Evolutionary conservation across 1,140 invertebrate genomes (phyloP).

Genomic region (Eurosta solidaginis): DNA sequence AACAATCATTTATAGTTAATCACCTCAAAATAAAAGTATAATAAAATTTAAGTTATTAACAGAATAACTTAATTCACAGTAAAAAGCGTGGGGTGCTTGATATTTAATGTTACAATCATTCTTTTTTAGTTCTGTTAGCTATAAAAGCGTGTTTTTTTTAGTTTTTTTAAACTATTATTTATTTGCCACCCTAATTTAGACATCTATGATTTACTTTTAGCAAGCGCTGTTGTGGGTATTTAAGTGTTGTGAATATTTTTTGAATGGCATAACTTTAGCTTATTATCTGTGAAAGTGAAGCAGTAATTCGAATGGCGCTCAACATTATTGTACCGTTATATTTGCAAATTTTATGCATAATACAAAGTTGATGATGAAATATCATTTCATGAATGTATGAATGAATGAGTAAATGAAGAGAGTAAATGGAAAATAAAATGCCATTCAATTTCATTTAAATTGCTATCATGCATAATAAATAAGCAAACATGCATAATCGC

Average conservation of each 20-base stretch:
- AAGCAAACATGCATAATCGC: not conserved
- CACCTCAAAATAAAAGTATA: no score
- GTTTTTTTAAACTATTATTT: no score
- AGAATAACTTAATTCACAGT: no score
- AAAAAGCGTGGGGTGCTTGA: no score
- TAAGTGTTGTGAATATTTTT: not conserved
- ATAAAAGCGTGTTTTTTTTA: no score
- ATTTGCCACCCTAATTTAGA: no score
- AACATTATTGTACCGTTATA: not conserved
- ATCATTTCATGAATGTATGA: not conserved
- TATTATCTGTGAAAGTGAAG: not conserved
- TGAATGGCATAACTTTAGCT: not conserved
- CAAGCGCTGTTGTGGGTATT: not conserved
- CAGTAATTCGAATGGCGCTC: constrained; percentile 1
- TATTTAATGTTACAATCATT: no score
- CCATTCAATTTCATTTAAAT: not conserved
- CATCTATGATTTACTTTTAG: no score
- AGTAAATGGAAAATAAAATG: constrained; percentile 9
- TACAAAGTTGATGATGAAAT: constrained; percentile 2
- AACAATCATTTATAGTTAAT: no score
- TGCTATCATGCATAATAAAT: not conserved
- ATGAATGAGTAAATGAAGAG: not conserved
- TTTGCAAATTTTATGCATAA: not conserved
- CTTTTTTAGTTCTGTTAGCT: no score
- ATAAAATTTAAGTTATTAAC: no score